Percentiles rank a stretch among this genome's conserved stretches.
Evolutionary conservation across 1,140 invertebrate genomes (phyloP).

Genomic region (Nasonia giraulti): DNA sequence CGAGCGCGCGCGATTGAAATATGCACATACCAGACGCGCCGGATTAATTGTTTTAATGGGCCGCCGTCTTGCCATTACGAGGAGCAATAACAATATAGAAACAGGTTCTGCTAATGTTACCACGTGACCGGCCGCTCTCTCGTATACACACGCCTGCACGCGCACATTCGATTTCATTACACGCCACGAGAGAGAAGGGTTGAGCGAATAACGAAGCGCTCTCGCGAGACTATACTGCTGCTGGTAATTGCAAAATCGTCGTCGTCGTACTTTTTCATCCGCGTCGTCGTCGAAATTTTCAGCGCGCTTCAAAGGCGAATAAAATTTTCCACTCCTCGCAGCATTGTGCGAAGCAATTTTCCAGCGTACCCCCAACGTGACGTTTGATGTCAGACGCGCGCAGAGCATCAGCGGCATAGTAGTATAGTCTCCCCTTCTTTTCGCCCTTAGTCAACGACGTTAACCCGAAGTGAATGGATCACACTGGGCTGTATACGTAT

Average conservation of each 20-base stretch:
- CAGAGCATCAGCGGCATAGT: not conserved
- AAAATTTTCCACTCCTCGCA: slow-evolving; percentile 19
- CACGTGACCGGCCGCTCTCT: slow-evolving; percentile 53
- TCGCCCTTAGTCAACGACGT: slow-evolving; percentile 65
- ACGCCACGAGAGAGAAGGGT: slow-evolving; percentile 58
- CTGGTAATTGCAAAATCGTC: not conserved
- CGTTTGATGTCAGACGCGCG: slow-evolving; percentile 13
- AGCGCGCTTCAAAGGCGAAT: not conserved
- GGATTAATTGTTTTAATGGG: slow-evolving; percentile 51
- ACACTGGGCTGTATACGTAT: slow-evolving; percentile 42
- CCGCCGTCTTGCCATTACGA: slow-evolving; percentile 37
- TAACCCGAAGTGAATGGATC: slow-evolving; percentile 69
- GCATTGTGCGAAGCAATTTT: slow-evolving; percentile 19
- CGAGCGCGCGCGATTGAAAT: slow-evolving; percentile 24
- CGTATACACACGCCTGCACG: slow-evolving; percentile 15
- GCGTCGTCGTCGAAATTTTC: too few species aligned
- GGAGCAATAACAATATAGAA: slow-evolving; percentile 51
- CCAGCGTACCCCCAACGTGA: slow-evolving; percentile 19
- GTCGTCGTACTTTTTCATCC: not conserved
- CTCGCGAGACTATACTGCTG: slow-evolving; percentile 32
- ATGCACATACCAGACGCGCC: slow-evolving; percentile 44
- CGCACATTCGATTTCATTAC: slow-evolving; percentile 63
- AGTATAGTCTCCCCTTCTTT: slow-evolving; percentile 46
- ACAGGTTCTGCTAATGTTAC: slow-evolving; percentile 63
- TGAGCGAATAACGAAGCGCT: slow-evolving; percentile 43